Base-by-base conservation (phyloP, 2,888 invertebrate genomes). In the Drosophila macrospina region DNA sequence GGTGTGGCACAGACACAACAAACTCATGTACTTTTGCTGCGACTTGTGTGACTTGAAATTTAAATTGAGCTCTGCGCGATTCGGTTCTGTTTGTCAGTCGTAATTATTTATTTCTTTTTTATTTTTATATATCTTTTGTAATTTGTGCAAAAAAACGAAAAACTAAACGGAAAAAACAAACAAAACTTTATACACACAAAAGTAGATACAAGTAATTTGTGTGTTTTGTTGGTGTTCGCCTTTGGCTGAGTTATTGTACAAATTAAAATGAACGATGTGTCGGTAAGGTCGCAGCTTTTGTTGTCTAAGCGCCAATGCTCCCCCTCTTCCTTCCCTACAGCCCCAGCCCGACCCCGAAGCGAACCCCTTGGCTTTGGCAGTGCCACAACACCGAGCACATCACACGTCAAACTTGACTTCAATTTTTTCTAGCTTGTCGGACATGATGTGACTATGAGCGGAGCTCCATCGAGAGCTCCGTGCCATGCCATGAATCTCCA, bases 251-350 rank as follows among this genome's bases (percentile, higher is more conserved):
- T 88, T 80, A 86, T 84, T 75, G 84, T 72, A 64, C 72, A 89
- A 90, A 89, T 89, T 90, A 90, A 90, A 90, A 90, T 86, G 85
- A 90, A 88, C 89, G 86, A 89, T 89, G 86, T 89, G 90, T 88
- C 88, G 85, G 77, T 64, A 73, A 80, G 79, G 78, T 82, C 76
- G 80, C 59, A 32, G 67, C 78, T 83, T 74, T 83, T 86, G 76
- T 88, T 72, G 80, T 86, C 62, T 74, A 70, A 72, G 79, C 82
- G 79, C 80, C 83, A 81, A 70, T 51, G 71, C n/a, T n/a, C n/a
- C n/a, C n/a, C n/a, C n/a, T n/a, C n/a, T n/a, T n/a, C n/a, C n/a
- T n/a, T n/a, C n/a, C n/a, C n/a, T n/a, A n/a, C n/a, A n/a, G 20
- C 39, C 41, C 37, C 42, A 36, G 54, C 28, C 54, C 36, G 36